Evolutionary conservation across 2,888 invertebrate genomes (phyloP).

Genomic region (Agriopis marginaria): DNA sequence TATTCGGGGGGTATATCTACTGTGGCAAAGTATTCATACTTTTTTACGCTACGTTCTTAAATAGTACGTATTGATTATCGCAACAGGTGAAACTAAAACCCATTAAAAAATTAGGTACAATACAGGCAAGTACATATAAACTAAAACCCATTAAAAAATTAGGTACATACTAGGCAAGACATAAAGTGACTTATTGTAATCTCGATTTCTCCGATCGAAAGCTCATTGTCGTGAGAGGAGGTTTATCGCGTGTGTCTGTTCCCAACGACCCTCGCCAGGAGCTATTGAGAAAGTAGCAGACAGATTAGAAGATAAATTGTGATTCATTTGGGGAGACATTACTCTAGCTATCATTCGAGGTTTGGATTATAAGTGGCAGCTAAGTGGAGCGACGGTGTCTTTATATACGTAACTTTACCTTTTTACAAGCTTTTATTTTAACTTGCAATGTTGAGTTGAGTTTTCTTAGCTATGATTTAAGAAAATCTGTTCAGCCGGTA

Average conservation of each 20-base stretch:
- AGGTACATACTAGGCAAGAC: neutral
- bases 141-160: too few species aligned
- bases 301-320: slow-evolving; percentile 31
- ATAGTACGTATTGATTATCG: too few species aligned
- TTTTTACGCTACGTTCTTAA: too few species aligned
- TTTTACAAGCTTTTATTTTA: neutral
- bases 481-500: too few species aligned
- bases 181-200: slow-evolving; percentile 1
- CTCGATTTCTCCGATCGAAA: slow-evolving; percentile 12
- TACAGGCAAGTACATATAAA: too few species aligned
- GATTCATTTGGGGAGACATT: slow-evolving; percentile 27
- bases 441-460: neutral
- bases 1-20: too few species aligned
- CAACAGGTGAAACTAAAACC: too few species aligned
- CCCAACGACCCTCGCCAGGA: slow-evolving; percentile 36
- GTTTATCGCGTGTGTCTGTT: slow-evolving; percentile 40
- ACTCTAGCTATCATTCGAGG: slow-evolving; percentile 7
- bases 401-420: neutral
- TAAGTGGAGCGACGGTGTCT: neutral
- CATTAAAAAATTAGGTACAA: too few species aligned
- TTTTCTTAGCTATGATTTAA: neutral
- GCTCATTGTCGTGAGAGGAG: slow-evolving; percentile 7
- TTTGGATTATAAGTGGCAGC: slow-evolving; percentile 2
- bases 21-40: too few species aligned
- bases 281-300: slow-evolving; percentile 28